phyloP scores from a whole-genome alignment of 2,888 invertebrate species.

The Leptothorax acervorum region DNA sequence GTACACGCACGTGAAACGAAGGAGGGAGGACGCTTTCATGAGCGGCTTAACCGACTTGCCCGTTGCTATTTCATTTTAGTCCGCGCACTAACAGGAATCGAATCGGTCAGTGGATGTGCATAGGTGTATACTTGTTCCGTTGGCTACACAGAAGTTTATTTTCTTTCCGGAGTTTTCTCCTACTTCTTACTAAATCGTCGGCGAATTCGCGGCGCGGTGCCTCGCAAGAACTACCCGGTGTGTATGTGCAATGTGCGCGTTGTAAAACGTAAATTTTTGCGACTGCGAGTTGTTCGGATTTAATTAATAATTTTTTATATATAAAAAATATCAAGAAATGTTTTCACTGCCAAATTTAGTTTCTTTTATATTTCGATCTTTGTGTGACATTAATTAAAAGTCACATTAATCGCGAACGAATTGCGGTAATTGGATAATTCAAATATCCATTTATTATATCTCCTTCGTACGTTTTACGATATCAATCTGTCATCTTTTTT shows the following conservation, averaged over 20 bases:
- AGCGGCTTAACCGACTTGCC: conserved; percentile 54
- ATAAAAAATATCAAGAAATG: not conserved
- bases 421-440: not conserved
- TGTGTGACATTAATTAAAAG: not conserved
- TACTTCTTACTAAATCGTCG: not conserved
- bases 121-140: conserved; percentile 2
- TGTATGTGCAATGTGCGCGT: not conserved
- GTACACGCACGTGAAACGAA: conserved; percentile 22
- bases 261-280: conserved; percentile 15
- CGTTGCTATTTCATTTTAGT: conserved; percentile 63
- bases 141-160: not conserved
- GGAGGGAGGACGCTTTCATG: conserved; percentile 58
- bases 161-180: conserved; percentile 20
- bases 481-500: not conserved
- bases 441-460: not conserved
- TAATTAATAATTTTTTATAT: not conserved
- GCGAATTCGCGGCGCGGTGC: not conserved
- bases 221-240: not conserved
- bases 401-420: not conserved
- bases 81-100: conserved; percentile 61
- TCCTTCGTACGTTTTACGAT: not conserved
- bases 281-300: not conserved
- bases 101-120: conserved; percentile 27
- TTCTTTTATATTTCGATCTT: not conserved
- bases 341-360: not conserved